Percentiles rank a stretch among this genome's conserved stretches.
Conservation (phyloP, 2,888 invertebrate species). For the Volucella bombylans region DNA sequence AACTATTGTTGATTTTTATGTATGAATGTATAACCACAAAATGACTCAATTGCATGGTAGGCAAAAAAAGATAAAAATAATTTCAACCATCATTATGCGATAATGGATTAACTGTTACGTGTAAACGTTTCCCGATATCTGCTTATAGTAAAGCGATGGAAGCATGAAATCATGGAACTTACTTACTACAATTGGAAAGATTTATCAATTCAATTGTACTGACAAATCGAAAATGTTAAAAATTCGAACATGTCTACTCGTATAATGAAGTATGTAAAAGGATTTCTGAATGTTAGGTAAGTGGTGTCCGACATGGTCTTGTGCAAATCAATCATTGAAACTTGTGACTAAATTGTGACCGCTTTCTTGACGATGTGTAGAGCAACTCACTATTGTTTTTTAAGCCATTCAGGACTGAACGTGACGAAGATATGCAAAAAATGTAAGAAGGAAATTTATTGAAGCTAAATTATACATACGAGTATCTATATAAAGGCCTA, state of each 20-base stretch:
- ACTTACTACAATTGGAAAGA: background rate
- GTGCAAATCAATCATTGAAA: no score
- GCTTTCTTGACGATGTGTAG: no score
- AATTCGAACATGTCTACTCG: background rate
- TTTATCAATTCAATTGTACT: conserved; percentile 9
- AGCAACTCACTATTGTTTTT: no score
- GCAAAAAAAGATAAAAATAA: background rate
- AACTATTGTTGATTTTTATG: no score
- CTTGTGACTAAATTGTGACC: no score
- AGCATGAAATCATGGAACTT: background rate
- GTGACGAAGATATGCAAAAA: no score
- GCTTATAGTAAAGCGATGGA: background rate
- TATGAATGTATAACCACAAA: conserved; percentile 13
- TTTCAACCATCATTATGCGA: conserved; percentile 12
- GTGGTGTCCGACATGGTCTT: no score
- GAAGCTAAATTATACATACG: no score
- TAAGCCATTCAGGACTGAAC: no score
- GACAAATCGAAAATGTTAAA: background rate
- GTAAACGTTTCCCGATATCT: conserved; percentile 3
- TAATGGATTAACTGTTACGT: background rate
- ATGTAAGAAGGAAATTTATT: no score
- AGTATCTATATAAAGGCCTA: no score
- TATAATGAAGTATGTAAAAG: background rate
- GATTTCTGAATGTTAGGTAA: background rate
- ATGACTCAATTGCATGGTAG: conserved; percentile 38